Conservation (phyloP, 1,140 invertebrate species). For the Saxidomus purpurata region DNA sequence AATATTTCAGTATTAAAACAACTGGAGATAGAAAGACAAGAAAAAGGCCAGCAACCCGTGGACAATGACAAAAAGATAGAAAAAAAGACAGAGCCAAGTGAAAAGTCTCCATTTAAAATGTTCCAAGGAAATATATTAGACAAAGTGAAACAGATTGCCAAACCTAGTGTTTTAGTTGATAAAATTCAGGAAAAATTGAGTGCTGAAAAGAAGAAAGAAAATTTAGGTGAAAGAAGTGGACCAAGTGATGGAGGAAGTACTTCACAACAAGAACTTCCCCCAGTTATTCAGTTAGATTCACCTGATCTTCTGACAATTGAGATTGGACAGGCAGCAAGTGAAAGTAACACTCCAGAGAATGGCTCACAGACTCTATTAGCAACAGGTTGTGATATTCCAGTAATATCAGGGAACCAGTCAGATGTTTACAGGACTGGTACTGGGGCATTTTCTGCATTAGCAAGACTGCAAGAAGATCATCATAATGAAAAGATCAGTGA, state of each 20-base stretch:
- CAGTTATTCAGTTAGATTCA: conserved; percentile 73
- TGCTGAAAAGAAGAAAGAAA: conserved; percentile 19
- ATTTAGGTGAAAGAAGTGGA: not conserved
- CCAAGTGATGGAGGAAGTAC: not conserved
- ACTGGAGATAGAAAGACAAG: conserved; percentile 34
- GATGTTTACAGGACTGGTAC: conserved; percentile 15
- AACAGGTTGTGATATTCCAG: not conserved
- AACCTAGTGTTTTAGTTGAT: conserved; percentile 40
- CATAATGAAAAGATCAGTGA: not conserved
- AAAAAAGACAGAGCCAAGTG: conserved; percentile 20
- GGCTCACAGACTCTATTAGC: not conserved
- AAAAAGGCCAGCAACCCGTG: not conserved
- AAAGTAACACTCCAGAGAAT: not conserved
- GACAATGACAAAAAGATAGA: not conserved
- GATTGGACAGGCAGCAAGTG: conserved; percentile 37
- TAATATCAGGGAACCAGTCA: not conserved
- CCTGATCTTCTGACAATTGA: conserved; percentile 76
- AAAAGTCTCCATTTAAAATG: conserved; percentile 67
- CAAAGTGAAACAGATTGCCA: conserved; percentile 72
- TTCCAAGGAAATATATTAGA: conserved; percentile 75
- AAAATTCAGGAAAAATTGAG: conserved; percentile 55
- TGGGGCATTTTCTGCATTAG: conserved; percentile 19
- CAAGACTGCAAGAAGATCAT: conserved; percentile 33
- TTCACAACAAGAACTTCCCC: conserved; percentile 36
- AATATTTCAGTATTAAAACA: conserved; percentile 56